Base-by-base conservation (phyloP, 30 jellyfish, hydroid and myxozoan genomes). In the Cassiopea andromeda region DNA sequence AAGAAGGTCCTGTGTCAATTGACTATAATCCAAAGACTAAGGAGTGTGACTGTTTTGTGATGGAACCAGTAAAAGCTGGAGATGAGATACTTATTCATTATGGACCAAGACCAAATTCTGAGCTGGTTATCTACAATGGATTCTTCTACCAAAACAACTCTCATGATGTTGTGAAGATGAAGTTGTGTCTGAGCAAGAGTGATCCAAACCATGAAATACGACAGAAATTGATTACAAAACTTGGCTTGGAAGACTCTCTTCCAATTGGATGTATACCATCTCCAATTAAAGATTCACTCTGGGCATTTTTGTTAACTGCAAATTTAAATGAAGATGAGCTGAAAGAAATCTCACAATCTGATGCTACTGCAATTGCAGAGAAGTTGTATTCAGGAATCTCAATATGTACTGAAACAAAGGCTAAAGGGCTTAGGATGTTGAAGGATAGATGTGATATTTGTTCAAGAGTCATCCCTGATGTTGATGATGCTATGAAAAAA, bases 71-170 rank as follows among this genome's bases (percentile, higher is more conserved):
- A 15, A 50, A 54, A 18, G 46, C 80, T 16, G 92, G 90, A 59
- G 85, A 61, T 50, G 97, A 90, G 27, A 58, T 90, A 27, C 54
- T 38, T 13, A 90, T 90, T 48, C 70, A 46, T 44, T 90, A 90
- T 75, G 97, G 97, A 48, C 76, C 93, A 46, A 74, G 97, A 60
- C 87, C 97, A 14, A 90, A 81, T 76, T 27, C 97, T 57, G 97
- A 90, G 46, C 80, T 90, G 13, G 92, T 73, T 2, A 50, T 90
- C 1, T 83, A 81, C 67, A 90, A 90, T 84, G 97, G 97, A 72
- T 90, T 90, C 74, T 90, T 81, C 84, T 90, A 60, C 54, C 79
- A 48, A 50, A 84, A 49, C 47, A 90, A 90, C 79, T 58, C 64
- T 38, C 81, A 90, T 83, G 97, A 90, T 60, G 38, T 17, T 50